Evolutionary conservation across 2,113 vertebrate genomes (phyloP).

Genomic region (Callithrix jacchus): DNA sequence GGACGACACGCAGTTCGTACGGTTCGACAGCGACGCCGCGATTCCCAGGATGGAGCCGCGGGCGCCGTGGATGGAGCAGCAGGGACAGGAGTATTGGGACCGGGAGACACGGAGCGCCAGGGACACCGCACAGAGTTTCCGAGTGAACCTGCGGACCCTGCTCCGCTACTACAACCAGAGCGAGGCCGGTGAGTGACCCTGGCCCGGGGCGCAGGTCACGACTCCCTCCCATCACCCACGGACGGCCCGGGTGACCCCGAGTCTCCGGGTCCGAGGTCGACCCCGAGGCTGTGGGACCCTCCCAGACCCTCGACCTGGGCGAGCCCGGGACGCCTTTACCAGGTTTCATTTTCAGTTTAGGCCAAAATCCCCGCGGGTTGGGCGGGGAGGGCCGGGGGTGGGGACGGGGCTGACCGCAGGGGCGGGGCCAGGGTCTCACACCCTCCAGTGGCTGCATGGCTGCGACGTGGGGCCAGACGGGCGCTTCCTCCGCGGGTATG

Average conservation of each 20-base stretch:
- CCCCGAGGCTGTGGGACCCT: no score
- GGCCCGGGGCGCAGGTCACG: no score
- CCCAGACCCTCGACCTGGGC: no score
- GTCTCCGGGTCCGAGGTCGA: no score
- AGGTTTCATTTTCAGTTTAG: background rate
- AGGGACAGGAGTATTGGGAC: background rate
- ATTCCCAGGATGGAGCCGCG: background rate
- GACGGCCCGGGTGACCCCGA: no score
- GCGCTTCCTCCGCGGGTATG: background rate
- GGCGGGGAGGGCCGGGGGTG: background rate
- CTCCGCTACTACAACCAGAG: background rate
- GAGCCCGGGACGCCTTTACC: background rate
- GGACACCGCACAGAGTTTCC: rapidly evolving
- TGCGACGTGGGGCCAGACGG: background rate
- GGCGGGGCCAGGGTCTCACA: background rate
- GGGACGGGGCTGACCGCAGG: background rate
- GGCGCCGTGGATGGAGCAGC: background rate
- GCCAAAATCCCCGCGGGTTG: background rate
- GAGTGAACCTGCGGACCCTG: background rate
- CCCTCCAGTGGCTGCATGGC: background rate
- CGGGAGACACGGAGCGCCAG: rapidly evolving
- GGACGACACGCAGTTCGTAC: constrained; percentile 9
- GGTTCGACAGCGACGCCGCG: background rate
- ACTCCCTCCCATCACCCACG: no score
- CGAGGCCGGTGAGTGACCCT: no score